Percentiles rank a stretch among this genome's conserved stretches.
These are phyloP conservation scores for Drosophila percnosoma DNA, from an alignment of 2,888 invertebrate genomes.

Conservation along the genomic window DNA sequence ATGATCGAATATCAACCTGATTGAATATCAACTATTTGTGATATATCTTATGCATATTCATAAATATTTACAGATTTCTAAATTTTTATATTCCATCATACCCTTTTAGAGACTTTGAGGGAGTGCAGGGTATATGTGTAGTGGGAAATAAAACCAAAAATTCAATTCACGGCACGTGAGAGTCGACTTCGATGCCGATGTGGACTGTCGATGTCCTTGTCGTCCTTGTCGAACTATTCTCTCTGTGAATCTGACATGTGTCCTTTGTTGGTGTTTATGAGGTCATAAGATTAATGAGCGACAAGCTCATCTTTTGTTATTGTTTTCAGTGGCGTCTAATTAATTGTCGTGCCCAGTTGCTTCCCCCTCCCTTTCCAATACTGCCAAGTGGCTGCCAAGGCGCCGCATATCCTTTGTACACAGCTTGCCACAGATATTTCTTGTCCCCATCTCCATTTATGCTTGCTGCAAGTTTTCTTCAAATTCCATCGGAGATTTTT, in stretches of 20 bases:
- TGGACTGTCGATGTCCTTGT: constrained; percentile 19
- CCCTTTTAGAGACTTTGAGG: no score
- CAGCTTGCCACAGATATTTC: constrained; percentile 12
- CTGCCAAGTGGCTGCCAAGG: constrained; percentile 20
- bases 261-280: constrained; percentile 65
- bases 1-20: not conserved
- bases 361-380: not conserved
- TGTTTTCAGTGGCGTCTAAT: constrained; percentile 68
- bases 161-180: constrained; percentile 72
- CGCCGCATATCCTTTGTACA: constrained; percentile 31
- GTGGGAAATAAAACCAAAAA: constrained; percentile 22
- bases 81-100: not conserved
- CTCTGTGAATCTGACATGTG: constrained; percentile 48
- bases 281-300: constrained; percentile 75
- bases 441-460: not conserved
- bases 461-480: constrained; percentile 24
- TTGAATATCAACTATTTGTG: no score
- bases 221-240: constrained; percentile 46
- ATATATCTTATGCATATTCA: not conserved
- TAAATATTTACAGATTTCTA: not conserved
- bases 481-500: constrained; percentile 37
- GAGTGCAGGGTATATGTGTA: not conserved
- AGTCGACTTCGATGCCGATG: constrained; percentile 1
- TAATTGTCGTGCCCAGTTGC: constrained; percentile 51
- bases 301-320: constrained; percentile 72